These are phyloP conservation scores for Amphibalanus amphitrite DNA, from an alignment of 1,140 invertebrate species.

Conservation along the genomic window DNA sequence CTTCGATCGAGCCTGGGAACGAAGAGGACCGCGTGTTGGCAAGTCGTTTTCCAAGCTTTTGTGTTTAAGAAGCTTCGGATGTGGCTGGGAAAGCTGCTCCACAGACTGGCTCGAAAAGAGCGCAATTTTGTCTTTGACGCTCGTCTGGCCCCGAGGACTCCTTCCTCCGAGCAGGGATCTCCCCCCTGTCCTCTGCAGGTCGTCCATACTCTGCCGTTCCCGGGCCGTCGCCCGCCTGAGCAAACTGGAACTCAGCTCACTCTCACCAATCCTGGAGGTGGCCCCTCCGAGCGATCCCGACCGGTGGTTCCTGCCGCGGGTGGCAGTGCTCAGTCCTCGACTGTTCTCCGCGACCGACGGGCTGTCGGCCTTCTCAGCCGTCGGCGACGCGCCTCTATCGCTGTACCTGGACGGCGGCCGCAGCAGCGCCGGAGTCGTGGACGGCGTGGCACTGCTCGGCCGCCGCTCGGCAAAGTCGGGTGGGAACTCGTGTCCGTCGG, in stretches of 20 bases:
- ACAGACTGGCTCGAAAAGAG: constrained; percentile 47
- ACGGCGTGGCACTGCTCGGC: too few relatives aligned
- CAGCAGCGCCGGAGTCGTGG: not conserved
- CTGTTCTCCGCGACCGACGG: not conserved
- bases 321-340: not conserved
- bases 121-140: constrained; percentile 68
- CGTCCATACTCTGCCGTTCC: not conserved
- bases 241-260: not conserved
- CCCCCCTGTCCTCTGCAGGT: constrained; percentile 32
- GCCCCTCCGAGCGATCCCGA: not conserved
- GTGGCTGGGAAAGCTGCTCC: constrained; percentile 22
- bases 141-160: constrained; percentile 43
- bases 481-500: constrained; percentile 71
- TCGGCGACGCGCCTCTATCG: not conserved
- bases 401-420: not conserved
- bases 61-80: constrained; percentile 26
- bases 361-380: not conserved
- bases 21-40: not conserved
- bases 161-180: not conserved
- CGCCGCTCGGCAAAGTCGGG: constrained; percentile 31
- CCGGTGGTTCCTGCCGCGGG: not conserved
- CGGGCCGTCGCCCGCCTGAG: not conserved
- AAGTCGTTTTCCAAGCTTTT: constrained; percentile 32
- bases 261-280: not conserved
- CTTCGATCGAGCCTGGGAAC: not conserved